Conservation (phyloP, 2,797 vertebrate species). For the Acanthornis magna region DNA sequence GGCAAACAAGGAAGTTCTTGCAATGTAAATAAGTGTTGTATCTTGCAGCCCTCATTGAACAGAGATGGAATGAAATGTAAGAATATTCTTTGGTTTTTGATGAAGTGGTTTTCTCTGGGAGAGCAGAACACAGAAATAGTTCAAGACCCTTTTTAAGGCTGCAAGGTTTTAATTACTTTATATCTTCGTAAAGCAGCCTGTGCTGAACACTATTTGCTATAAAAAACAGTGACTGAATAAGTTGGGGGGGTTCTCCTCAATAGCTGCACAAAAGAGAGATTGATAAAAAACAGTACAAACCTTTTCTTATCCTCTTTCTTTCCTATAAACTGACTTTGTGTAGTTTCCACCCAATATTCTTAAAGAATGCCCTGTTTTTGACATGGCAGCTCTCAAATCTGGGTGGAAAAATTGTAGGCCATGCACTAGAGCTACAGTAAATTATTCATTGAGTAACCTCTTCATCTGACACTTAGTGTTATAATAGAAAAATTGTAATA, state of each 20-base stretch:
- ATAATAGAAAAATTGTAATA: background rate
- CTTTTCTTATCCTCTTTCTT: background rate
- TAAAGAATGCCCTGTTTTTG: background rate
- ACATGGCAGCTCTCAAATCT: background rate
- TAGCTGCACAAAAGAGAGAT: background rate
- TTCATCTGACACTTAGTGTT: background rate
- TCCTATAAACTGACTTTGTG: background rate
- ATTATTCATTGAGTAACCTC: background rate
- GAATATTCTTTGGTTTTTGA: background rate
- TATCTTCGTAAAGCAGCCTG: background rate
- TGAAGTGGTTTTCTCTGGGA: background rate
- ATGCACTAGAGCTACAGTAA: background rate
- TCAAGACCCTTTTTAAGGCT: background rate
- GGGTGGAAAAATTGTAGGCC: background rate
- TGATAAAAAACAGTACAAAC: background rate
- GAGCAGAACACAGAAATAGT: background rate
- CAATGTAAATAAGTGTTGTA: background rate
- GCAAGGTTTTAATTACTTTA: background rate
- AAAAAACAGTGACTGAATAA: background rate
- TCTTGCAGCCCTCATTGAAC: background rate
- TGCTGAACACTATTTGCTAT: background rate
- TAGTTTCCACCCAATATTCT: background rate
- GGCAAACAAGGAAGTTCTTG: background rate
- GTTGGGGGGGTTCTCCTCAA: background rate
- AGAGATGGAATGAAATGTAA: background rate